A percentile compares a stretch with the other conserved stretches of the same genome.
Conservation (phyloP, 1,140 invertebrate genomes). For the Lepidotrigona ventralis region DNA sequence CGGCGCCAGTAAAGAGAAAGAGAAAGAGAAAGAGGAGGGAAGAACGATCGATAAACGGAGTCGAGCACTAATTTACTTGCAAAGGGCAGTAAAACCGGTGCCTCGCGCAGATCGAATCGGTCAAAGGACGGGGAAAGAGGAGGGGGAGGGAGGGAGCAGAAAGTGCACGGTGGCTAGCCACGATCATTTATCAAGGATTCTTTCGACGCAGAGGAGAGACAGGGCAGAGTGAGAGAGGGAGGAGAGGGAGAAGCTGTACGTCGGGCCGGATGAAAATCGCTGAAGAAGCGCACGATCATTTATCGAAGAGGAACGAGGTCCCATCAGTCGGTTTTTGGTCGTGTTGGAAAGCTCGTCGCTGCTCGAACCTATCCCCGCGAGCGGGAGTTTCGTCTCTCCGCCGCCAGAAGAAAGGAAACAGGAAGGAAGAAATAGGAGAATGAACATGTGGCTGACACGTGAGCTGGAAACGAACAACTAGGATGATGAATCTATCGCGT, state of each 20-base stretch:
- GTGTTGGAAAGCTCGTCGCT: slow-evolving; percentile 8
- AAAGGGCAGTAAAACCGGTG: slow-evolving; percentile 38
- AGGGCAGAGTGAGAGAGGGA: neutral
- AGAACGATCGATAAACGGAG: slow-evolving; percentile 27
- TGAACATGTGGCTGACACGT: slow-evolving; percentile 58
- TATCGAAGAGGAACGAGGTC: slow-evolving; percentile 55
- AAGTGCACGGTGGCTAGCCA: slow-evolving; percentile 40
- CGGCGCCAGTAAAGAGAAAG: neutral
- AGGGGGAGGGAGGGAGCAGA: neutral
- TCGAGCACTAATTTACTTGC: slow-evolving; percentile 44
- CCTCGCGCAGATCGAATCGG: slow-evolving; percentile 31
- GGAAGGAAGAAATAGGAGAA: slow-evolving; percentile 55
- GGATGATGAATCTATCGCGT: slow-evolving; percentile 58
- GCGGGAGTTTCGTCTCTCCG: slow-evolving; percentile 31
- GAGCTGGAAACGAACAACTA: slow-evolving; percentile 61
- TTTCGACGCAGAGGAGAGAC: slow-evolving; percentile 16
- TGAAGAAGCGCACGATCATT: slow-evolving; percentile 59
- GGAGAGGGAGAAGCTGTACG: slow-evolving; percentile 45
- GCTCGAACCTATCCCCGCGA: neutral
- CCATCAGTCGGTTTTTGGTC: slow-evolving; percentile 50
- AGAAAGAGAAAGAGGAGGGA: neutral
- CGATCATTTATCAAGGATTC: slow-evolving; percentile 54
- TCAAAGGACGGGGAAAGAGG: neutral
- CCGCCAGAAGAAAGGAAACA: slow-evolving; percentile 44
- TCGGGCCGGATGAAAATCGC: slow-evolving; percentile 55